Evolutionary conservation across 2,888 invertebrate genomes (phyloP).

Genomic region (Campoplex capitator): DNA sequence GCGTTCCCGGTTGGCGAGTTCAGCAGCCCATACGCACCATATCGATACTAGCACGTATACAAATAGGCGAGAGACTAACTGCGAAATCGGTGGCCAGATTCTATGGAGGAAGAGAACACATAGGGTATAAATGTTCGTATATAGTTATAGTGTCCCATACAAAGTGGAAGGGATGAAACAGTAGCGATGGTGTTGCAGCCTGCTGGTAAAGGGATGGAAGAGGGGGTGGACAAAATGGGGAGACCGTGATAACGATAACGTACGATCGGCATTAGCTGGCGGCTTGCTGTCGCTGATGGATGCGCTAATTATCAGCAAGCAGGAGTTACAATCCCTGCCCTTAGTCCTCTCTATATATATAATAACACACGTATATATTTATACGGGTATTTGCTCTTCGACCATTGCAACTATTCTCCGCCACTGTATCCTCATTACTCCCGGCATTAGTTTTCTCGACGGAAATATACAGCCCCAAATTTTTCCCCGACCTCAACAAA

Average conservation of each 20-base stretch:
- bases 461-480: conserved; percentile 19
- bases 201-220: conserved; percentile 60
- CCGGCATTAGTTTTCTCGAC: conserved; percentile 34
- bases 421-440: conserved; percentile 38
- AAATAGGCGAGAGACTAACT: conserved; percentile 56
- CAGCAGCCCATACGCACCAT: conserved; percentile 50
- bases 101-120: conserved; percentile 50
- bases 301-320: conserved; percentile 85
- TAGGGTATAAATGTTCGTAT: conserved; percentile 39
- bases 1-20: conserved; percentile 29
- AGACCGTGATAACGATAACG: conserved; percentile 85
- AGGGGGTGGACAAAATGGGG: conserved; percentile 82
- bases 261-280: conserved; percentile 85
- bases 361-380: background rate
- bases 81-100: conserved; percentile 31
- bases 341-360: conserved; percentile 58
- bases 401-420: conserved; percentile 10
- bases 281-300: conserved; percentile 85
- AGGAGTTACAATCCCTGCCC: conserved; percentile 84
- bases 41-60: conserved; percentile 58
- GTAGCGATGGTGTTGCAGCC: conserved; percentile 55
- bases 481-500: conserved; percentile 5
- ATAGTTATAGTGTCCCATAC: background rate
- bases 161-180: conserved; percentile 62
- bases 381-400: conserved; percentile 22